These are phyloP conservation scores for Asteroscopus sphinx DNA, from an alignment of 2,888 invertebrate species.

Conservation along the genomic window DNA sequence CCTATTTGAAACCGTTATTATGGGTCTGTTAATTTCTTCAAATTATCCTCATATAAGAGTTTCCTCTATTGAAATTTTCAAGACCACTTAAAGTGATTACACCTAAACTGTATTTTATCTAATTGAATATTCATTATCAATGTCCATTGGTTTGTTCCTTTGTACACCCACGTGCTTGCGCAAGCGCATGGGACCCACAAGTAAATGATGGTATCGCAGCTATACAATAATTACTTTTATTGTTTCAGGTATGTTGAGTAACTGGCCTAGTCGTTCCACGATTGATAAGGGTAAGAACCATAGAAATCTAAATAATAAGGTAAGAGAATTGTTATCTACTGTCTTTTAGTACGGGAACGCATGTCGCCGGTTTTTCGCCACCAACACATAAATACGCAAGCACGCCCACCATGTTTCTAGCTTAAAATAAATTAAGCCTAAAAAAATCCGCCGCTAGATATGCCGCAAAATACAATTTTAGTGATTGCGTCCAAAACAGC, in stretches of 20 bases:
- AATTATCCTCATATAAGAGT: conserved; percentile 40
- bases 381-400: no score
- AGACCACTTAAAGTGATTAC: conserved; percentile 47
- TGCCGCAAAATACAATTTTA: no score
- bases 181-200: conserved; percentile 50
- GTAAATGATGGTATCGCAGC: conserved; percentile 63
- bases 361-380: no score
- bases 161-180: conserved; percentile 61
- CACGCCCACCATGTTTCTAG: no score
- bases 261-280: conserved; percentile 42
- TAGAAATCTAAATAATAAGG: no score
- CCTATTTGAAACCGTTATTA: conserved; percentile 35
- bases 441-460: no score
- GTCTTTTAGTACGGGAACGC: no score
- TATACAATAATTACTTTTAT: conserved; percentile 73
- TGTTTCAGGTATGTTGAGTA: conserved; percentile 82
- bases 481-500: no score
- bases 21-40: conserved; percentile 29
- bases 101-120: conserved; percentile 45
- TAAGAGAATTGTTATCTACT: no score
- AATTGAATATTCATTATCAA: conserved; percentile 57
- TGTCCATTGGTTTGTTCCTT: conserved; percentile 47
- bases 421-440: no score
- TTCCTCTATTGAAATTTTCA: conserved; percentile 33
- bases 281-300: conserved; percentile 47